Conservation (phyloP, 2,797 vertebrate species). For the Artibeus jamaicensis region DNA sequence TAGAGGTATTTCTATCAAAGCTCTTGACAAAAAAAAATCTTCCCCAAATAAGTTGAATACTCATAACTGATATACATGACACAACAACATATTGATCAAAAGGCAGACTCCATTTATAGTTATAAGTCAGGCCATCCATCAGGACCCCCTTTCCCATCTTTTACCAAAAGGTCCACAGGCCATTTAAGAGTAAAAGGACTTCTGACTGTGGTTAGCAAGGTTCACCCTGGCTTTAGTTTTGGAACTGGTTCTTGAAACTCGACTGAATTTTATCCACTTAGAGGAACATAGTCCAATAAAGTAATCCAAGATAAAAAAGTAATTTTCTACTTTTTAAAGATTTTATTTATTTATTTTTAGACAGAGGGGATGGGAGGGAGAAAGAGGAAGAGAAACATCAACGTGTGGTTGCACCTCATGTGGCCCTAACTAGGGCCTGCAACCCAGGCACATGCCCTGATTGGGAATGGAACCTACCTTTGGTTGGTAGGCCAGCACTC, state of each 20-base stretch:
- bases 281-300: conserved; percentile 33
- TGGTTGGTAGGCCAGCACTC: too few species aligned
- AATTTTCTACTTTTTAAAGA: neutral
- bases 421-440: too few species aligned
- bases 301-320: conserved; percentile 8
- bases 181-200: conserved; percentile 1
- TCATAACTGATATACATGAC: neutral
- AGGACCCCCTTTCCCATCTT: neutral
- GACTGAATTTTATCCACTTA: conserved; percentile 1
- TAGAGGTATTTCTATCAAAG: neutral
- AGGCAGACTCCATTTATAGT: neutral
- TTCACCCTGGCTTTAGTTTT: neutral
- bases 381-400: too few species aligned
- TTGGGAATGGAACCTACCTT: too few species aligned
- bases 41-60: neutral
- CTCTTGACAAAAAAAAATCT: conserved; percentile 16
- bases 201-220: neutral
- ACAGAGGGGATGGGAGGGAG: too few species aligned
- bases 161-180: neutral
- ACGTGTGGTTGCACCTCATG: too few species aligned
- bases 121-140: neutral
- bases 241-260: conserved; percentile 8
- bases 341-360: too few species aligned
- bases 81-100: neutral
- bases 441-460: too few species aligned